These are phyloP conservation scores for Subanguina moxae DNA, from an alignment of 1,140 invertebrate species.

Conservation along the genomic window DNA sequence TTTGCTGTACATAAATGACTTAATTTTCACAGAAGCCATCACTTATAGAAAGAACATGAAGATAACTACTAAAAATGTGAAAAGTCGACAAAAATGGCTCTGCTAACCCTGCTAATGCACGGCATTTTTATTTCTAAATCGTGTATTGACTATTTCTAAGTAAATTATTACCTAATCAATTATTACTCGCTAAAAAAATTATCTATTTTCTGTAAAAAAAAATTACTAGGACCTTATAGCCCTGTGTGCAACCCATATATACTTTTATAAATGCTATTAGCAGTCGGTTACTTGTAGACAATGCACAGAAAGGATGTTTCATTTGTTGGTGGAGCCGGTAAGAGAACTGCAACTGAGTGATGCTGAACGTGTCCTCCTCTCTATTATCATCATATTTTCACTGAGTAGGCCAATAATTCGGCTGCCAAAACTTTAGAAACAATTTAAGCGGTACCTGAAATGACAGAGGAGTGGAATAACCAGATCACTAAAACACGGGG, in stretches of 20 bases:
- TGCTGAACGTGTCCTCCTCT: constrained; percentile 19
- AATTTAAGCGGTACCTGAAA: constrained; percentile 12
- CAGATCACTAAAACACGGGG: background rate
- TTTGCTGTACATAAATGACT: too few relatives aligned
- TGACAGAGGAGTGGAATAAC: constrained; percentile 9
- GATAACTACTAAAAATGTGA: too few relatives aligned
- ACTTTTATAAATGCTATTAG: too few relatives aligned
- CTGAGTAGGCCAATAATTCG: background rate
- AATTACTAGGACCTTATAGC: too few relatives aligned
- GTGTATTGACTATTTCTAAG: too few relatives aligned
- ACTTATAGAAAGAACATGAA: too few relatives aligned
- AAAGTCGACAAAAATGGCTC: too few relatives aligned
- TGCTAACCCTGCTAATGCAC: too few relatives aligned
- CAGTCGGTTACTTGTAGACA: background rate
- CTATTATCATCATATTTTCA: constrained; percentile 23
- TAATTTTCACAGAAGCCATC: too few relatives aligned
- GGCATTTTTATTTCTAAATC: too few relatives aligned
- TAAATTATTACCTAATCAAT: background rate
- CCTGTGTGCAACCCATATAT: too few relatives aligned
- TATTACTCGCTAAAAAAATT: background rate
- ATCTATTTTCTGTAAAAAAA: too few relatives aligned
- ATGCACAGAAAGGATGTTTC: constrained; percentile 25
- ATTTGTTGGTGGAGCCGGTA: constrained; percentile 26
- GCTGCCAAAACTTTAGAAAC: background rate
- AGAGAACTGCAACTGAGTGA: constrained; percentile 22